These are phyloP conservation scores for Chironomus striatipennis DNA, from an alignment of 1,140 invertebrate genomes.

Conservation along the genomic window DNA sequence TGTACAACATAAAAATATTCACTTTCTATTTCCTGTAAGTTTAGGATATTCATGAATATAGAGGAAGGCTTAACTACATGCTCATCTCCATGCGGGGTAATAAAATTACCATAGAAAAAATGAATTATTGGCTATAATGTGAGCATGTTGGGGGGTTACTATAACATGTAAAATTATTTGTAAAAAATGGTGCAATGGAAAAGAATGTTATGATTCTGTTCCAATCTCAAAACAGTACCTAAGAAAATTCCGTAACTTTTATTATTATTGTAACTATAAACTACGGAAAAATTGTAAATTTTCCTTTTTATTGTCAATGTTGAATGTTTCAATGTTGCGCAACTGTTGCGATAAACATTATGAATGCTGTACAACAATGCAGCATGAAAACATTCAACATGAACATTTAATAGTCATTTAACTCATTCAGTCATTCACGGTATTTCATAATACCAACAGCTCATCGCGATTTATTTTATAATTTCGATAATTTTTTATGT, in stretches of 20 bases:
- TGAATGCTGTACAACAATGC: neutral
- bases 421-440: neutral
- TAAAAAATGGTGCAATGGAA: neutral
- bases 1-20: neutral
- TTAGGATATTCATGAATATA: neutral
- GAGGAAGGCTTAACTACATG: neutral
- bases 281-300: too few species aligned
- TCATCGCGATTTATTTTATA: neutral
- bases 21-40: constrained; percentile 26
- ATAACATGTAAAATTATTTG: too few species aligned
- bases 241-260: neutral
- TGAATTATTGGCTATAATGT: constrained; percentile 15
- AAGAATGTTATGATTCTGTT: neutral
- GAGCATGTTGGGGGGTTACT: neutral
- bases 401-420: neutral
- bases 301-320: too few species aligned
- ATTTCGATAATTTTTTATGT: neutral
- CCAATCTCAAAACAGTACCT: neutral
- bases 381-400: too few species aligned
- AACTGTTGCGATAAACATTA: neutral
- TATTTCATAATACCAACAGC: neutral
- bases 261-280: neutral
- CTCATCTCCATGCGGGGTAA: neutral
- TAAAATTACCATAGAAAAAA: constrained; percentile 18
- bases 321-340: constrained; percentile 4